Evolutionary conservation across 2,113 vertebrate genomes (phyloP).

Genomic region (Cyprinus carpio): DNA sequence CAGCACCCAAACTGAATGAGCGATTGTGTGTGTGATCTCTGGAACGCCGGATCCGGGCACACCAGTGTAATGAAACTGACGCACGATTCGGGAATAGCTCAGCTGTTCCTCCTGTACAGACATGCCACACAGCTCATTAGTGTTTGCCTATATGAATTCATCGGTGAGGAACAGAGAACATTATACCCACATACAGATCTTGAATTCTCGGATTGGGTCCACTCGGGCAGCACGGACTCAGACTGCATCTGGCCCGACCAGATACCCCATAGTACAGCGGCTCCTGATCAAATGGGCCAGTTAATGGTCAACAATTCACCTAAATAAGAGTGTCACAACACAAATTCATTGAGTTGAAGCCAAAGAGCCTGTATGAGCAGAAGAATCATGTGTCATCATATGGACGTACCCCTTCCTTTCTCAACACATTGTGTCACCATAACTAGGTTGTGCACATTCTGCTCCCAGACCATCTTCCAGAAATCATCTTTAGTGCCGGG

Average conservation of each 20-base stretch:
- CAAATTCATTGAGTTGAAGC: neutral
- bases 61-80: conserved; percentile 98
- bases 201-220: conserved; percentile 98
- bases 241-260: conserved; percentile 95
- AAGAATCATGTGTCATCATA: neutral
- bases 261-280: conserved; percentile 95
- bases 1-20: conserved; percentile 95
- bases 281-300: conserved; percentile 94
- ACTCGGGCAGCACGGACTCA: conserved; percentile 93
- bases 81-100: conserved; percentile 80
- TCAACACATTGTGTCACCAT: conserved; percentile 99
- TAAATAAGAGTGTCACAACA: conserved; percentile 56
- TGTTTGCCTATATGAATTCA: too few species aligned
- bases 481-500: conserved; percentile 98
- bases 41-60: conserved; percentile 97
- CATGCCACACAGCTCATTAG: neutral
- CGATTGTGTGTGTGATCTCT: conserved; percentile 92
- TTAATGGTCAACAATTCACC: conserved; percentile 99
- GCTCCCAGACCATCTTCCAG: conserved; percentile 99
- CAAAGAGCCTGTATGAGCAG: neutral
- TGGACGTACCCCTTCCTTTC: conserved; percentile 88
- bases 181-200: conserved; percentile 85
- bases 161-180: too few species aligned
- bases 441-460: conserved; percentile 94
- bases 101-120: conserved; percentile 87